Percentiles rank a stretch among this genome's conserved stretches.
phyloP scores from a whole-genome alignment of 2,113 vertebrate genomes.

The Chloropsis cyanopogon region DNA sequence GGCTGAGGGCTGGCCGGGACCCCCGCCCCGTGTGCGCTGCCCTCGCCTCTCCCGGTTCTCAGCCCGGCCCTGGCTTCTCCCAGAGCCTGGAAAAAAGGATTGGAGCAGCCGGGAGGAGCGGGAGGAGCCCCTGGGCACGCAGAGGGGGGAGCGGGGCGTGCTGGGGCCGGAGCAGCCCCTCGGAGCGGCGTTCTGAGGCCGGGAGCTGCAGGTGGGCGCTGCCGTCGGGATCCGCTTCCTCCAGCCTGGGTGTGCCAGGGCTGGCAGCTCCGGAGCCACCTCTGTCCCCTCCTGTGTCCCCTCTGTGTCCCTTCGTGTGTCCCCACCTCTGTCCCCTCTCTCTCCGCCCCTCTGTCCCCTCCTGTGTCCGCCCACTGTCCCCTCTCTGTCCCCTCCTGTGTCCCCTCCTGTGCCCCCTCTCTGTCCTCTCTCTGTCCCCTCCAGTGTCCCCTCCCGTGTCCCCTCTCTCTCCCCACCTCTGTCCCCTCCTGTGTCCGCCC shows the following conservation, averaged over 20 bases:
- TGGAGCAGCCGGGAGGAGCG: rapidly evolving
- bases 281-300: background rate
- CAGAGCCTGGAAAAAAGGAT: background rate
- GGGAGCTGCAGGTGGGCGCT: background rate
- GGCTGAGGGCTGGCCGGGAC: background rate
- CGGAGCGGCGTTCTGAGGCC: background rate
- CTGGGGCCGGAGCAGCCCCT: background rate
- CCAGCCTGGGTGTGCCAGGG: rapidly evolving
- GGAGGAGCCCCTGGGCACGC: background rate
- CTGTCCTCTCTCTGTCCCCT: too few species aligned
- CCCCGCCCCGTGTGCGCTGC: rapidly evolving
- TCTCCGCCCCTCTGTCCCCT: too few species aligned
- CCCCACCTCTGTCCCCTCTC: background rate
- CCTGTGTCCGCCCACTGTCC: too few species aligned
- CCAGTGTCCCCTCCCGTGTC: too few species aligned
- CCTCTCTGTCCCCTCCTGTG: too few species aligned
- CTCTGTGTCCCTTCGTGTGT: background rate
- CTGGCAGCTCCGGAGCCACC: background rate
- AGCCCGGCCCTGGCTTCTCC: background rate
- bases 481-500: too few species aligned
- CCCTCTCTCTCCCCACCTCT: too few species aligned
- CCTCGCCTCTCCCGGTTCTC: rapidly evolving
- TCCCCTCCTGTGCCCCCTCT: too few species aligned
- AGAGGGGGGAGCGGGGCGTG: background rate
- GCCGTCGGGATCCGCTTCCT: background rate